phyloP scores from a whole-genome alignment of 1,140 invertebrate species.

The Drosophila bipectinata region DNA sequence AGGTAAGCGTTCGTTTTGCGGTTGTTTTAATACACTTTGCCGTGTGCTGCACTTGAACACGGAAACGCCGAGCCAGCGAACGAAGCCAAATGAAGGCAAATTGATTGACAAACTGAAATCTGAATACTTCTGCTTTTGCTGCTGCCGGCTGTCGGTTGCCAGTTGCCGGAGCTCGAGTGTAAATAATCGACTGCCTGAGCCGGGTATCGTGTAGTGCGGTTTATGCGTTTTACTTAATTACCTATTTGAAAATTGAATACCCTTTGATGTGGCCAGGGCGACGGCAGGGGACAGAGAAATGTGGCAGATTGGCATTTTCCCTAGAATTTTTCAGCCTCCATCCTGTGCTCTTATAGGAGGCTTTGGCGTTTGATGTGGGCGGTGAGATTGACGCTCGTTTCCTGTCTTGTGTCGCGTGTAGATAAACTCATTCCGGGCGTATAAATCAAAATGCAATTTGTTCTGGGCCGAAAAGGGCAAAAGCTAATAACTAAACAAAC shows the following conservation, averaged over 20 bases:
- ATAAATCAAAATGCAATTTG: slow-evolving; percentile 83
- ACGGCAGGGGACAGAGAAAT: background rate
- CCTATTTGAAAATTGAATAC: slow-evolving; percentile 76
- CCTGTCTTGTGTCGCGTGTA: slow-evolving; percentile 52
- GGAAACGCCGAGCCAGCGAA: slow-evolving; percentile 15
- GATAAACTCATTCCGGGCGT: slow-evolving; percentile 69
- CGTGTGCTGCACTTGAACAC: slow-evolving; percentile 52
- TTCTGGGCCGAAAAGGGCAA: slow-evolving; percentile 76
- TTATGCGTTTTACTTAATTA: slow-evolving; percentile 83
- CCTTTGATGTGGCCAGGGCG: slow-evolving; percentile 70
- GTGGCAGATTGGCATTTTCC: slow-evolving; percentile 24
- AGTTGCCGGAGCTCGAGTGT: slow-evolving; percentile 44
- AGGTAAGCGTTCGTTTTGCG: slow-evolving; percentile 74
- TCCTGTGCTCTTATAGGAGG: slow-evolving; percentile 1
- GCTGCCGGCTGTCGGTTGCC: background rate
- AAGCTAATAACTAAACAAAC: slow-evolving; percentile 82
- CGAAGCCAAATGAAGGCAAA: slow-evolving; percentile 45
- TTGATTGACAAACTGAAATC: slow-evolving; percentile 64
- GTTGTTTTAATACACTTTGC: slow-evolving; percentile 77
- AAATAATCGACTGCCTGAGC: slow-evolving; percentile 66
- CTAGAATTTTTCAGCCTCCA: slow-evolving; percentile 22
- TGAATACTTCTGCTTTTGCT: slow-evolving; percentile 8
- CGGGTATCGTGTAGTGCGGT: slow-evolving; percentile 55
- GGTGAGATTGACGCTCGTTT: slow-evolving; percentile 57
- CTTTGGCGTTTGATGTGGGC: slow-evolving; percentile 63